Base-by-base conservation (phyloP, 2,888 invertebrate genomes). In the Iphiclides podalirius region DNA sequence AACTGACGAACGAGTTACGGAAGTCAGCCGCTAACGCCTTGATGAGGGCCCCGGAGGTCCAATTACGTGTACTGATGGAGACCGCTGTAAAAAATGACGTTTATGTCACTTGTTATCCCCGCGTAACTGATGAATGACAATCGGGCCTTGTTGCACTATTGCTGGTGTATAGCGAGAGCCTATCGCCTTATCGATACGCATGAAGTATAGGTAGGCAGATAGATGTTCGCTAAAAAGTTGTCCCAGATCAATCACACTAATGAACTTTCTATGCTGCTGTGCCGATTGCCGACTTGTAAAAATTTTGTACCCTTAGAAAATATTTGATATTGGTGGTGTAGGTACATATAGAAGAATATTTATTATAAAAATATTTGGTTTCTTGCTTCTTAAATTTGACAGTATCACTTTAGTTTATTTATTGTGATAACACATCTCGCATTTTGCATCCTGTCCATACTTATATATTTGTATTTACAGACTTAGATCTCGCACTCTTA, bases 211-310 rank as follows among this genome's bases (percentile, higher is more conserved):
- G 46, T 34, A 38, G 13, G 46, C 20, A 44, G n/a, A n/a, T n/a
- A n/a, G n/a, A n/a, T n/a, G 26, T 36, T 16, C 37, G 36, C 39
- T 36, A 43, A 38, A 41, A 46, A 39, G 41, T 42, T 38, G 46
- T 46, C 35, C 34, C 14, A 49, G 37, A 53, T 49, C 49, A 49
- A 53, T 53, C 46, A 53, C 12, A 46, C 34, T 42, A 42, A 41
- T 46, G 37, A 49, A 34, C 39, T 11, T 37, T 38, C 38, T 35
- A 34, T 36, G 44, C 44, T 35, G 35, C 17, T 41, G 8, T n/a
- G 34, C 8, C 31, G 35, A 13, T 9, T 44, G 11, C 28, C 6
- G 4, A 16, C 9, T n/a, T n/a, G n/a, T n/a, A n/a, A n/a, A n/a
- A n/a, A n/a, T n/a, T n/a, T n/a, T n/a, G n/a, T n/a, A n/a, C n/a